Evolutionary conservation across 1,140 invertebrate genomes (phyloP).

Genomic region (Conopomorpha cramerella): DNA sequence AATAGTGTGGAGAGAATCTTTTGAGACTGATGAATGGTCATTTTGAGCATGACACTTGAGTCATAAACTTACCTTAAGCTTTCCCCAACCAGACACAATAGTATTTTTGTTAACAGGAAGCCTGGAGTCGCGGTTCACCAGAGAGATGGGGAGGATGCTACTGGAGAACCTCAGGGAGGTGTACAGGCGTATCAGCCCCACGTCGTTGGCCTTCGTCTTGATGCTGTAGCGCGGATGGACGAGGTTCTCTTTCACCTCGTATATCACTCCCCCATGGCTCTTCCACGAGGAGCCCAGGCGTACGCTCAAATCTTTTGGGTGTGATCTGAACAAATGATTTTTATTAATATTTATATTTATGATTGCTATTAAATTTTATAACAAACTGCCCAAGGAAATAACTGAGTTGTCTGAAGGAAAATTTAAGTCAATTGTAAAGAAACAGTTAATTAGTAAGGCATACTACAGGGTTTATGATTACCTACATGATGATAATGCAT

Average conservation of each 20-base stretch:
- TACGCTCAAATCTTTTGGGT: constrained; percentile 27
- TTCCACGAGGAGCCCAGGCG: constrained; percentile 44
- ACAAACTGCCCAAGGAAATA: too few relatives aligned
- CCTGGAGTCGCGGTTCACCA: constrained; percentile 17
- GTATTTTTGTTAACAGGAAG: constrained; percentile 22
- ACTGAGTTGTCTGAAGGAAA: too few relatives aligned
- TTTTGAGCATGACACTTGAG: too few relatives aligned
- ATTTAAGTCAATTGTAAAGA: too few relatives aligned
- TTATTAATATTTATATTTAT: neutral
- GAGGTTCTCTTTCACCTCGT: constrained; percentile 32
- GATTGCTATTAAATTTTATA: too few relatives aligned
- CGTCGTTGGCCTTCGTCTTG: constrained; percentile 31
- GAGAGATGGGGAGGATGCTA: constrained; percentile 26
- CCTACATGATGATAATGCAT: too few relatives aligned
- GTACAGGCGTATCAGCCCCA: constrained; percentile 33
- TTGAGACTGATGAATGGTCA: too few relatives aligned
- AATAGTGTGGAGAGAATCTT: too few relatives aligned
- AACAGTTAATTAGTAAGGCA: too few relatives aligned
- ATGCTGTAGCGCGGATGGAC: constrained; percentile 37
- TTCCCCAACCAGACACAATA: constrained; percentile 45
- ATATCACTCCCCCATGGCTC: constrained; percentile 44
- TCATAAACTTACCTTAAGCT: constrained; percentile 33
- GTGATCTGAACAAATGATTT: constrained; percentile 12
- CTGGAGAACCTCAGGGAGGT: constrained; percentile 31
- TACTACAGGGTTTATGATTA: too few relatives aligned